Conservation (phyloP, 1,140 invertebrate genomes). For the Drosophila novamexicana region DNA sequence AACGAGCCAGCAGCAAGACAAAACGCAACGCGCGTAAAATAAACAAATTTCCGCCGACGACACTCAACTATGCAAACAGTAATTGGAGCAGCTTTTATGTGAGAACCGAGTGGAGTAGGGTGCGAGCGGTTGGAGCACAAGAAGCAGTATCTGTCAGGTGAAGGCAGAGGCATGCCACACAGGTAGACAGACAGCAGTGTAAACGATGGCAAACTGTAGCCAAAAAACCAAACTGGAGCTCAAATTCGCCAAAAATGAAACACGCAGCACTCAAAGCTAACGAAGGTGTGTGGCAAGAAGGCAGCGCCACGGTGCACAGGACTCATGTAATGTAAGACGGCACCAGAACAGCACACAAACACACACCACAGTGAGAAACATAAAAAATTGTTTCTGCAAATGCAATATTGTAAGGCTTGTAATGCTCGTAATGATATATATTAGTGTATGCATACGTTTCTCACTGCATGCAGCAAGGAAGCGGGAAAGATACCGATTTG, state of each 20-base stretch:
- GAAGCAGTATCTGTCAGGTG: constrained; percentile 2
- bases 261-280: constrained; percentile 52
- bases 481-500: constrained; percentile 47
- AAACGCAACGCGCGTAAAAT: constrained; percentile 79
- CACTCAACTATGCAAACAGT: constrained; percentile 81
- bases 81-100: constrained; percentile 73
- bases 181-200: constrained; percentile 33
- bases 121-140: constrained; percentile 4
- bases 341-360: constrained; percentile 13
- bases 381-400: constrained; percentile 67
- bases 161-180: constrained; percentile 19
- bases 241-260: constrained; percentile 49
- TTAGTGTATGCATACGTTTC: constrained; percentile 78
- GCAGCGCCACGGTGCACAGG: constrained; percentile 19
- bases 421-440: constrained; percentile 61
- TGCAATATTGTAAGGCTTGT: constrained; percentile 73
- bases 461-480: constrained; percentile 53
- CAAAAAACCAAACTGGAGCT: constrained; percentile 69
- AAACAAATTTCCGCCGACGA: constrained; percentile 81
- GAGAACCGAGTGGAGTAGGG: constrained; percentile 18
- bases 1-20: constrained; percentile 50
- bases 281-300: constrained; percentile 44
- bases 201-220: constrained; percentile 63
- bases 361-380: neutral
- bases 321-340: constrained; percentile 61